Base-by-base conservation (phyloP, 2,888 invertebrate genomes). In the Drosophila setosimentum region DNA sequence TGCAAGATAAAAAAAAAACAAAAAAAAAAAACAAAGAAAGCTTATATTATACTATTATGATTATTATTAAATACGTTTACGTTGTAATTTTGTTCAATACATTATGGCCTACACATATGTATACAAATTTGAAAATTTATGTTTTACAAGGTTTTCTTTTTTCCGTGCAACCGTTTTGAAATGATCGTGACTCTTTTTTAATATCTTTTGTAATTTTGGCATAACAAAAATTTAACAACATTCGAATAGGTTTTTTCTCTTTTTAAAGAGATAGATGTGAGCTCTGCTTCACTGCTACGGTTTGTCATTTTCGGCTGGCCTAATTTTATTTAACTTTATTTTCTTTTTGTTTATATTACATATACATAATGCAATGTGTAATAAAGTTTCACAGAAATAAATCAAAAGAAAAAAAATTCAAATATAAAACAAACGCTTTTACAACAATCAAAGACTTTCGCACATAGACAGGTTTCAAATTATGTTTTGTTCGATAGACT, bases 401-500 rank as follows among this genome's bases (percentile, higher is more conserved):
- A 66, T 32, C 40, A 45, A 59, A 29, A 55, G 3, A 37, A 37
- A 27, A 48, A 42, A 24, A 7, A 16, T 45, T 45, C 16, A 45
- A 21, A 45, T 45, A 45, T 13, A 21, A 45, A 45, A 45, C 21
- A 45, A 45, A 24, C 45, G 21, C 21, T 45, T 45, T 21, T 51
- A 51, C 24, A 53, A 53, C 24, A 21, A 54, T 29, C 50, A 66
- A 40, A 49, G 54, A 35, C 59, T 69, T 42, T 21, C 50, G 37
- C 53, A 73, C 62, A 69, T 71, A 87, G 88, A 78, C 87, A 88
- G 84, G 84, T 84, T 84, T 84, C 86, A 86, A 76, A 71, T 81
- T 76, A 54, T 76, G 59, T 83, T 78, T 57, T 50, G 53, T 77
- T 74, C 27, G 16, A 51, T 66, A 51, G 49, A 35, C 33, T 49